Percentiles rank a stretch among this genome's conserved stretches.
phyloP scores from a whole-genome alignment of 2,113 vertebrate species.

The Camelus bactrianus region DNA sequence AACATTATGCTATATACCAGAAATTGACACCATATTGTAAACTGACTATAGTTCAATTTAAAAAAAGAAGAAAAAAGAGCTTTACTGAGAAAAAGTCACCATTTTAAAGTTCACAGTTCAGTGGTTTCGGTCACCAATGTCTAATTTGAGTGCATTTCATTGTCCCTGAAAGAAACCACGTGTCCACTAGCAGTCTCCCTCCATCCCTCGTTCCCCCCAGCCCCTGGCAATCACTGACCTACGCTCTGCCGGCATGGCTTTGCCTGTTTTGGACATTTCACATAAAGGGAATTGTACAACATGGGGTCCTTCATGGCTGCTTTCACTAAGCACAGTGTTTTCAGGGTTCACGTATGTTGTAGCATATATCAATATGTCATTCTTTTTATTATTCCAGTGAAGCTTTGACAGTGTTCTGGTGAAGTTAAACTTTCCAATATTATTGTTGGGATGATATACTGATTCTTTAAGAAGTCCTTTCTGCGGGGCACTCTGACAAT shows the following conservation, averaged over 20 bases:
- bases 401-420: neutral
- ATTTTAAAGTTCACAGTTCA: neutral
- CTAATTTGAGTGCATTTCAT: slow-evolving; percentile 6
- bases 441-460: neutral
- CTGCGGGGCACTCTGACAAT: neutral
- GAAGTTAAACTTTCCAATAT: neutral
- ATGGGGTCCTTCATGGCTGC: neutral
- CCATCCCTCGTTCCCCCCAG: neutral
- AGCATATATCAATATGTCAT: neutral
- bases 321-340: neutral
- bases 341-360: neutral
- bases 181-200: neutral
- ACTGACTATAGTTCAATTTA: no score
- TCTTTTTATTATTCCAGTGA: neutral
- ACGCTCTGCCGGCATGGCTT: neutral
- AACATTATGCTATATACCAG: no score
- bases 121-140: neutral
- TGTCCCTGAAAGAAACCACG: neutral
- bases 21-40: no score
- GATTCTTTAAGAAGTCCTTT: neutral
- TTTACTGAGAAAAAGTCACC: neutral
- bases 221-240: neutral
- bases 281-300: neutral
- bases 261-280: neutral
- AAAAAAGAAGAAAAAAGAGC: no score